Conservation (phyloP, 92 coral and sea anemone genomes). For the Blastomussa wellsi region DNA sequence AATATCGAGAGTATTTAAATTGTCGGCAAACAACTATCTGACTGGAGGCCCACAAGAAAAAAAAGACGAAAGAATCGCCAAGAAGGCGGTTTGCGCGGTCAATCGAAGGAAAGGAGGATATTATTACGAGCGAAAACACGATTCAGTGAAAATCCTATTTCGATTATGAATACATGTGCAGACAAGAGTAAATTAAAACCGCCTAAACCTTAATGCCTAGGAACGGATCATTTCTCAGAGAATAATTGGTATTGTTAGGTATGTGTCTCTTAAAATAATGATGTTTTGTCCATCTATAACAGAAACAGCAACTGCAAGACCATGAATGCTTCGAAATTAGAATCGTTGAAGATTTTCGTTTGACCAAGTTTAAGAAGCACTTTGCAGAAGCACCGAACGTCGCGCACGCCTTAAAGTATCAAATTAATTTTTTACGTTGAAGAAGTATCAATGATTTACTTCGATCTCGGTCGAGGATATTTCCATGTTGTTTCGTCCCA, state of each 20-base stretch:
- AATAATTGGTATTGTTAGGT: constrained; percentile 15
- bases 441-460: constrained; percentile 38
- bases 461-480: constrained; percentile 70
- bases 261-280: not conserved
- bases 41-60: not conserved
- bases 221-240: not conserved
- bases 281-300: not conserved
- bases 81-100: not conserved
- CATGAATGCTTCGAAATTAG: not conserved
- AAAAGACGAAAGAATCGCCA: not conserved
- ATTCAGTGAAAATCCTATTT: constrained; percentile 2
- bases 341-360: not conserved
- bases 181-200: not conserved
- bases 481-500: constrained; percentile 85
- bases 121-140: not conserved
- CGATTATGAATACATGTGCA: constrained; percentile 6
- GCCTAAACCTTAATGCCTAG: constrained; percentile 1
- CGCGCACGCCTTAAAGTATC: not conserved
- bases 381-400: not conserved
- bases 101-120: not conserved
- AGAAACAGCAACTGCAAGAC: not conserved
- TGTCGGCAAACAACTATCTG: not conserved
- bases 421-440: not conserved
- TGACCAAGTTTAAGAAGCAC: not conserved
- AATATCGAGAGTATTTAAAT: not conserved